Base-by-base conservation (phyloP, 2,797 vertebrate species). In the Sciaenops ocellatus region DNA sequence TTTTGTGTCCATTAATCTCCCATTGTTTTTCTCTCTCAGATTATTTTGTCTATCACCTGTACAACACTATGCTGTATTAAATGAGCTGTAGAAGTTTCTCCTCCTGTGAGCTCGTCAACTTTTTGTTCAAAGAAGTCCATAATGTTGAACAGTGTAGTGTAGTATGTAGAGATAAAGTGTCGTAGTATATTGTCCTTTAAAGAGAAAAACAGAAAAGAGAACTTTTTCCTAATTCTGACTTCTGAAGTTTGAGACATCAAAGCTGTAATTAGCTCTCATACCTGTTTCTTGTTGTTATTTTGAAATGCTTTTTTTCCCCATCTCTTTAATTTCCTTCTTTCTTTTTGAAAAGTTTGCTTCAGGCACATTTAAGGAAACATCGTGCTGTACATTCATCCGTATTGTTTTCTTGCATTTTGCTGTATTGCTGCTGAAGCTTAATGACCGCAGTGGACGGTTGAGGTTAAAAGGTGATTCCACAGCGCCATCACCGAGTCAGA, bases 201-300 rank as follows among this genome's bases (percentile, higher is more conserved):
- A 71, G 55, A 60, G n/a, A 5, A 59, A 30, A 76, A 44, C 22
- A 26, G 26, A 26, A 66, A 48, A 52, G 41, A 6, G 28, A 73
- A 48, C 26, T 34, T 74, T 48, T 30, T 61, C 18, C 60, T 54
- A 30, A 70, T 76, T 72, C 18, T 2, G 3, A 18, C 26, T 48
- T 28, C 20, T 62, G 72, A 82, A 65, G 68, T 52, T 22, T 3
- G 41, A 66, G 17, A 57, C 78, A 77, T 80, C 73, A 80, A 77
- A 83, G 69, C 12, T 13, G 10, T 38, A 62, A 48, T 79, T 82
- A 69, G 38, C 56, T 71, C 59, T 0, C 10, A 2, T 48, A 26
- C 30, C 73, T 17, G 63, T 4, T 72, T 71, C 18, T 55, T 75
- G 70, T 57, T 17, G 61, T 59, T 17, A 17, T 15, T 47, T 73